Conservation (phyloP, 2,797 vertebrate species). For the Acipenser transmontanus region DNA sequence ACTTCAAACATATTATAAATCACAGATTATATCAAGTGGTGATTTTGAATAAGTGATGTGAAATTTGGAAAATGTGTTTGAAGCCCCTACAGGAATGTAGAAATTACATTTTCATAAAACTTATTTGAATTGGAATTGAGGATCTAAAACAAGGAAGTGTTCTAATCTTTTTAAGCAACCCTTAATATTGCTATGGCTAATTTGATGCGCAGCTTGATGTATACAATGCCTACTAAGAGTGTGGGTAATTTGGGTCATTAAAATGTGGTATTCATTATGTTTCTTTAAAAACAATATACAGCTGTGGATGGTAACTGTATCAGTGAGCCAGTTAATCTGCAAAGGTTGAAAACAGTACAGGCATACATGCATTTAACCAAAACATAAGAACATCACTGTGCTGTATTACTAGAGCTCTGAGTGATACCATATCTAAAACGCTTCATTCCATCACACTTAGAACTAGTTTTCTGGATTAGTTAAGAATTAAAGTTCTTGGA, state of each 20-base stretch:
- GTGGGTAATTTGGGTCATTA: background rate
- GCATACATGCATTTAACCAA: background rate
- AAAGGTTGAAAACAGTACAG: background rate
- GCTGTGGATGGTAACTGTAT: background rate
- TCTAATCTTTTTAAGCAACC: conserved; percentile 1
- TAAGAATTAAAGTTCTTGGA: conserved; percentile 9
- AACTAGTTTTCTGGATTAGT: conserved; percentile 11
- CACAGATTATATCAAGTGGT: too few species aligned
- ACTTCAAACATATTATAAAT: background rate
- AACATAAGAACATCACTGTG: background rate
- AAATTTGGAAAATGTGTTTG: too few species aligned
- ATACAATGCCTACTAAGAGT: background rate
- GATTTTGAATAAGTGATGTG: too few species aligned
- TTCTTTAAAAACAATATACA: conserved; percentile 6
- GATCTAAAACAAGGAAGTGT: background rate
- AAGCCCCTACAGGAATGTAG: too few species aligned
- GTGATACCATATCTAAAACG: conserved; percentile 10
- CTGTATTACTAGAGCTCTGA: background rate
- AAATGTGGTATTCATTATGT: background rate
- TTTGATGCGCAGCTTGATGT: conserved; percentile 9
- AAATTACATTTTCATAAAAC: background rate
- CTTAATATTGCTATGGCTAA: conserved; percentile 5
- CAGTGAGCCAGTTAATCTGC: background rate
- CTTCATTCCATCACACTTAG: conserved; percentile 4
- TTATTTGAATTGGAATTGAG: background rate